phyloP scores from a whole-genome alignment of 23 tunicate species.

The Styela clava region DNA sequence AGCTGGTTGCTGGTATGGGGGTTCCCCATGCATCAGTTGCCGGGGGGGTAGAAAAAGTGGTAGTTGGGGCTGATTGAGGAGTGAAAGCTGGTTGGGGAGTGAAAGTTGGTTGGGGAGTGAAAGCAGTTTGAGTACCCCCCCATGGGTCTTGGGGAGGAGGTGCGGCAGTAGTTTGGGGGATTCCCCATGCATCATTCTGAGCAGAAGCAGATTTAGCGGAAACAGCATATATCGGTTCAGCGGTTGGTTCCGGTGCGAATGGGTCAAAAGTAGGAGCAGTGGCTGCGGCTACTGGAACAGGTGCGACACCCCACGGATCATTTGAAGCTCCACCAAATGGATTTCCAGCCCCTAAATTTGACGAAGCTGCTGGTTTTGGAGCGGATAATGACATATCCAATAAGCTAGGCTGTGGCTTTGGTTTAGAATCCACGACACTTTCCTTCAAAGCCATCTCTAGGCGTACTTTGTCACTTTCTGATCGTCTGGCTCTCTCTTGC shows the following conservation, averaged over 20 bases:
- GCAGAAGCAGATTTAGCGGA: slow-evolving; percentile 8
- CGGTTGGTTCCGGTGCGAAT: slow-evolving; percentile 1
- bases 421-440: slow-evolving; percentile 27
- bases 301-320: slow-evolving; percentile 59
- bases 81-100: slow-evolving; percentile 2
- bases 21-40: slow-evolving; percentile 4
- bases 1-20: slow-evolving; percentile 13
- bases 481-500: slow-evolving; percentile 39
- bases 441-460: slow-evolving; percentile 77
- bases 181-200: slow-evolving; percentile 17
- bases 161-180: slow-evolving; percentile 11
- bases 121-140: slow-evolving; percentile 24
- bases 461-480: slow-evolving; percentile 43
- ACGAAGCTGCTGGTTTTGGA: slow-evolving; percentile 5
- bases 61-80: neutral
- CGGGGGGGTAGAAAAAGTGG: neutral
- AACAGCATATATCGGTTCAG: neutral
- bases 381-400: slow-evolving; percentile 19
- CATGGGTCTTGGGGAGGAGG: slow-evolving; percentile 36
- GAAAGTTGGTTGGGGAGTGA: neutral
- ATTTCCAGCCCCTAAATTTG: neutral
- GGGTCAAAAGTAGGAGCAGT: neutral
- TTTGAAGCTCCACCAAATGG: neutral
- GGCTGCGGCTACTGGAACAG: neutral
- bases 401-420: slow-evolving; percentile 33